Percentiles rank a stretch among this genome's conserved stretches.
Conservation (phyloP, 2,113 vertebrate genomes). For the Atlantisia rogersi region DNA sequence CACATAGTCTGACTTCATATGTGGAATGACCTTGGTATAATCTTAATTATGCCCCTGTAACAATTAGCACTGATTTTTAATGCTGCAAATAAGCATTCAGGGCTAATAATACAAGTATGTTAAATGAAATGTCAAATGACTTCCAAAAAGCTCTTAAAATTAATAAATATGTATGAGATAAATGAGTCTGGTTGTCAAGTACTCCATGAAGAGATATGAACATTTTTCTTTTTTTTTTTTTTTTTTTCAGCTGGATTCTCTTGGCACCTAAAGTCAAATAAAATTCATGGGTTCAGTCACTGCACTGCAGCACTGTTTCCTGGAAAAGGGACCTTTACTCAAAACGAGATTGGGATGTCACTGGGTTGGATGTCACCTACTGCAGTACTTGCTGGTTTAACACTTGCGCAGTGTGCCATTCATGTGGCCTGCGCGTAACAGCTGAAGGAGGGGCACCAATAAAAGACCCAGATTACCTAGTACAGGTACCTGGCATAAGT, state of each 20-base stretch:
- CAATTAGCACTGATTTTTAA: conserved; percentile 73
- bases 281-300: background rate
- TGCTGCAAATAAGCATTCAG: conserved; percentile 74
- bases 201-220: conserved; percentile 54
- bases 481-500: background rate
- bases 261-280: conserved; percentile 42
- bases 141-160: conserved; percentile 79
- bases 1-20: background rate
- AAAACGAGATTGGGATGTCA: background rate
- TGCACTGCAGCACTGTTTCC: background rate
- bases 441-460: background rate
- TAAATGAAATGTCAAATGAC: conserved; percentile 81
- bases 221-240: too few species aligned
- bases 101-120: conserved; percentile 77
- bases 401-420: background rate
- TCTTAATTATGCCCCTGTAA: conserved; percentile 52
- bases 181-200: conserved; percentile 76
- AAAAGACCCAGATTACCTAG: background rate
- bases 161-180: conserved; percentile 81
- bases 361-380: background rate
- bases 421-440: background rate
- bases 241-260: conserved; percentile 29
- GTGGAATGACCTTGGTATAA: background rate
- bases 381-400: background rate
- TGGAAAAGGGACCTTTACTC: background rate